phyloP scores from a whole-genome alignment of 2,797 vertebrate species.

The Coracias cyanogaster region DNA sequence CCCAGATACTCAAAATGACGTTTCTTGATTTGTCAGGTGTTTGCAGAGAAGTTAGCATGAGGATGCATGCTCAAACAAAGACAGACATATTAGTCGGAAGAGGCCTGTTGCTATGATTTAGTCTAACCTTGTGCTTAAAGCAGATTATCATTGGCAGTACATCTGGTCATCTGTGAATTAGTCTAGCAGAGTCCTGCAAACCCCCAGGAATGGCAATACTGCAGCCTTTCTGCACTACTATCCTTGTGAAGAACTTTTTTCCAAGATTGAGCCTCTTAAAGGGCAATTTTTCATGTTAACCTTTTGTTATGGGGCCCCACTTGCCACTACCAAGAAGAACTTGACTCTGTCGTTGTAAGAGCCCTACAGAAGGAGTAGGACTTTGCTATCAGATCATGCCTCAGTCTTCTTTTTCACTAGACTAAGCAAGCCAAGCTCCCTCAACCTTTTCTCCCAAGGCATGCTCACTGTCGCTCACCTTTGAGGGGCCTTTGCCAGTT shows the following conservation, averaged over 20 bases:
- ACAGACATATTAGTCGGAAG: not conserved
- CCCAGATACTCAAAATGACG: not conserved
- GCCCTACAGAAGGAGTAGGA: not conserved
- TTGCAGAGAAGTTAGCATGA: not conserved
- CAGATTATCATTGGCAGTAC: not conserved
- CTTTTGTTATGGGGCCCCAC: not conserved
- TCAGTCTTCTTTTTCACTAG: not conserved
- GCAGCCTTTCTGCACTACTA: not conserved
- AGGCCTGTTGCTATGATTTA: not conserved
- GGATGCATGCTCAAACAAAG: not conserved
- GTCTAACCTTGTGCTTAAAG: constrained; percentile 3
- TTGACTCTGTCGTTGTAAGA: not conserved
- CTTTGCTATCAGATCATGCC: not conserved
- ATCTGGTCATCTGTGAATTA: not conserved
- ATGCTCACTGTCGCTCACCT: not conserved
- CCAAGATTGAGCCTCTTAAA: not conserved
- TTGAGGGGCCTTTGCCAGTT: not conserved
- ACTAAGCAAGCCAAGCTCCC: not conserved
- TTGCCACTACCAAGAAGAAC: not conserved
- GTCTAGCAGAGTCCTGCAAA: not conserved
- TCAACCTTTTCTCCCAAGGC: not conserved
- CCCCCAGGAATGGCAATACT: not conserved
- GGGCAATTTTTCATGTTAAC: not conserved
- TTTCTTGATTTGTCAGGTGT: not conserved
- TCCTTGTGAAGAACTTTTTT: not conserved